phyloP scores from a whole-genome alignment of 2,113 vertebrate species.

The Lophochroa leadbeateri region DNA sequence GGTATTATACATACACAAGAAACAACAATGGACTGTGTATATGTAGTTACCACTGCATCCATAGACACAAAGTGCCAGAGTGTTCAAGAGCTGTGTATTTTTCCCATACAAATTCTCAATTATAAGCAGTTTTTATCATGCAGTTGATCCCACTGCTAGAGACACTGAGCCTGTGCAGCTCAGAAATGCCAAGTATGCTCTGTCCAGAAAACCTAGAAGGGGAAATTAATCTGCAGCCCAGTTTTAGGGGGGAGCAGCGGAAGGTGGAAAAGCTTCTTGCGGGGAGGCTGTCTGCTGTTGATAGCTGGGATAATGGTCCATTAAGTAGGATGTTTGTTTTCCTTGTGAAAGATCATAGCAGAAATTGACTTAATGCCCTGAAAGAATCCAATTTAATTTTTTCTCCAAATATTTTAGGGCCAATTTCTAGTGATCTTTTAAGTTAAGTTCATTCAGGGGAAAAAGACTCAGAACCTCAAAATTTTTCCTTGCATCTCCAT shows the following conservation, averaged over 20 bases:
- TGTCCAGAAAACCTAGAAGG: background rate
- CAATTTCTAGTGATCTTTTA: background rate
- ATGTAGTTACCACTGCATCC: background rate
- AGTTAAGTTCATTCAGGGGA: background rate
- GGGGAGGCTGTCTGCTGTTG: background rate
- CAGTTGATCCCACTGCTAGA: background rate
- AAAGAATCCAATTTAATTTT: background rate
- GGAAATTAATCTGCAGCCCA: background rate
- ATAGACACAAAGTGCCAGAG: background rate
- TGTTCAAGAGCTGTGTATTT: background rate
- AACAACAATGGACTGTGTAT: rapidly evolving
- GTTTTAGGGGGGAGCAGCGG: rapidly evolving
- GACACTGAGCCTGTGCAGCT: background rate
- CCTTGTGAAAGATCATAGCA: background rate
- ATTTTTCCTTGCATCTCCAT: background rate
- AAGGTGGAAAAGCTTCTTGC: background rate
- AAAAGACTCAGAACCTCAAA: background rate
- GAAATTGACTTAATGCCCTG: background rate
- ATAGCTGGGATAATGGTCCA: background rate
- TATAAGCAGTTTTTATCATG: background rate
- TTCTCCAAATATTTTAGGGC: background rate
- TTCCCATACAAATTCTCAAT: background rate
- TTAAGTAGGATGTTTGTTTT: background rate
- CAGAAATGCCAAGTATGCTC: background rate
- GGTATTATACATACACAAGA: background rate